Base-by-base conservation (phyloP, 2,113 vertebrate genomes). In the Chamaetylas fuelleborni region DNA sequence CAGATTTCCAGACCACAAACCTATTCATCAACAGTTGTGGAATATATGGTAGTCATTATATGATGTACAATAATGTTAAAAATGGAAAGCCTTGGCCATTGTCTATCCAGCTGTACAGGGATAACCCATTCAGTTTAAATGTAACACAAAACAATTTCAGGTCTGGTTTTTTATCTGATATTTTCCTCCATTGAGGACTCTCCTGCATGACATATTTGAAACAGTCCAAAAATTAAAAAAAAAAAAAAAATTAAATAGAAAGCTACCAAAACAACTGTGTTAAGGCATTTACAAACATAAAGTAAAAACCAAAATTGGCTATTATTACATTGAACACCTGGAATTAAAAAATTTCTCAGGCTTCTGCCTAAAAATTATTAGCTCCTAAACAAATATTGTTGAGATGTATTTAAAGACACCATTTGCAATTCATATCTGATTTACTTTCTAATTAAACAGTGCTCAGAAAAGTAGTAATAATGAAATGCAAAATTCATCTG, bases 361-460 rank as follows among this genome's bases (percentile, higher is more conserved):
- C 22, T 88, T 95, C 78, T 94, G 58, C 24, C 1, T 8, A 88
- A 88, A 94, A 94, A 66, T 77, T 0, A 88, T 86, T 90, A 76
- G n/a, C 18, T 93, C 38, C 54, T 84, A 79, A 81, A 81, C 85
- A 95, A 95, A 83, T 85, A 89, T 83, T 81, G 25, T 51, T 58
- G 60, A 42, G 19, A 54, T 86, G 28, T 70, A 70, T 89, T 93
- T 86, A 86, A 88, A 92, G 51, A 66, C 42, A 95, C 12, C 18
- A 72, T 90, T 96, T 93, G 86, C 84, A 96, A 88, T 83, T 95
- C 79, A 84, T 31, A 72, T 93, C 58, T 95, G 72, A 95, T 95
- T 96, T 93, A 40, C 40, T 89, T 90, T 80, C 72, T 86, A 92
- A 96, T 91, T 94, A 90, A 95, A 72, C 62, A 53, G 31, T 60